Evolutionary conservation across 2,888 invertebrate species (phyloP), one percentile per base, ranked within the genome.

Genomic region (Apamea sordens): DNA sequence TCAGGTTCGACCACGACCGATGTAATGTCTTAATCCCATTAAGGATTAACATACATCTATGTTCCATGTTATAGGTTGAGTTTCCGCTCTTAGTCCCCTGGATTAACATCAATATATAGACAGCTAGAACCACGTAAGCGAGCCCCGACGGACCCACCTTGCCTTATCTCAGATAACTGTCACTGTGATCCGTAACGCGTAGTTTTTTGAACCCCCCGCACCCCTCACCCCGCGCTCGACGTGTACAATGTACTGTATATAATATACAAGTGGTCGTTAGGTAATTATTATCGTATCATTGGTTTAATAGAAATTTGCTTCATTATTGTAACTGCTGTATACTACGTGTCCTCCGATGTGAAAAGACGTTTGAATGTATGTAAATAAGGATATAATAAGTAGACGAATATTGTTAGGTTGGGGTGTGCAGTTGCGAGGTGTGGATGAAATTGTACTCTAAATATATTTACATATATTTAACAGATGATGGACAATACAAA

Each of bases 151-250:
- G 91, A 93, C 92, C 95, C 95, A 96, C 96, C 95, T 95, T 96
- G 96, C 96, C 96, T 96, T 96, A 95, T 92, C 93, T 95, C 95
- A 94, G 92, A 93, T 92, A 95, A 95, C 95, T 95, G 93, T 94
- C 95, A 94, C 96, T 96, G 96, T 96, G 96, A 96, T 96, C 95
- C 95, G 93, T 93, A 95, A 96, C 94, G 93, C 92, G 93, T 95
- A 94, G 92, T 93, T 94, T 94, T 93, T 92, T 94, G 91, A 90
- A 93, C 89, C 90, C 90, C 91, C 89, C 84, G 86, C 89, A 86
- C 86, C 88, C 89, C 83, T 77, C 75, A 77, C 79, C 76, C 86
- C 83, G 32, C 70, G 24, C 50, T 86, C 79, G 76, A 59, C 85
- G 85, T 87, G 83, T 89, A 80, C 76, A 82, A 68, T 67, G 76